Percentiles rank a stretch among this genome's conserved stretches.
Conservation (phyloP, 2,888 invertebrate species). For the Blastobasis adustella region DNA sequence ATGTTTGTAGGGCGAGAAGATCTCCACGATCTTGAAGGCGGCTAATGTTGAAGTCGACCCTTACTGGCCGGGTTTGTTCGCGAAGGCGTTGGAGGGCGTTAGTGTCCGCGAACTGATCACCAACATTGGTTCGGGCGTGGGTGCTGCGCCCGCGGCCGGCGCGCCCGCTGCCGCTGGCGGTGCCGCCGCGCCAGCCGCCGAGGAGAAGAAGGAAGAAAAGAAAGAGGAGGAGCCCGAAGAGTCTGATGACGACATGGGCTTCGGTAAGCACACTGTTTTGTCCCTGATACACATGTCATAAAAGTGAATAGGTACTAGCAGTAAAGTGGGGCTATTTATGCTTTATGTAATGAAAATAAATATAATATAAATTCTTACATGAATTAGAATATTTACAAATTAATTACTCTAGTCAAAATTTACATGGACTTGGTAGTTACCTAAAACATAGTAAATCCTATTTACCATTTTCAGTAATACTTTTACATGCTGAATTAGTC, state of each 20-base stretch:
- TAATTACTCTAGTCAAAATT: too few relatives aligned
- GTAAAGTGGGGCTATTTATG: too few relatives aligned
- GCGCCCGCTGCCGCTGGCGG: constrained; percentile 79
- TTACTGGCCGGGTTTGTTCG: constrained; percentile 99
- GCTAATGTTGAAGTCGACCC: constrained; percentile 97
- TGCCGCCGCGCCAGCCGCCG: constrained; percentile 80
- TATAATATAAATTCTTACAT: too few relatives aligned
- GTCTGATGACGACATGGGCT: constrained; percentile 95
- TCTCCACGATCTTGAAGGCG: constrained; percentile 96
- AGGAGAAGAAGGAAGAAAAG: constrained; percentile 84
- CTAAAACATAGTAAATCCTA: too few relatives aligned
- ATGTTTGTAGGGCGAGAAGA: constrained; percentile 90
- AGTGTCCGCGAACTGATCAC: constrained; percentile 95
- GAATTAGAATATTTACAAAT: too few relatives aligned
- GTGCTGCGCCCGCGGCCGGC: constrained; percentile 86
- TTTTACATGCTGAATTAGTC: too few relatives aligned
- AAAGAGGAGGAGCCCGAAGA: constrained; percentile 87
- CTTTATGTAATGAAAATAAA: too few relatives aligned
- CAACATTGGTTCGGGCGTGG: constrained; percentile 93
- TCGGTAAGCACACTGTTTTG: constrained; percentile 74
- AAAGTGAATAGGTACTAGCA: too few relatives aligned
- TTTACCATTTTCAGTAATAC: too few relatives aligned
- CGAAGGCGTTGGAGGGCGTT: constrained; percentile 95
- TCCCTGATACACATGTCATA: background rate
- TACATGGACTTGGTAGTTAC: too few relatives aligned